These are phyloP conservation scores for Gryllus bimaculatus DNA, from an alignment of 1,140 invertebrate genomes.

Conservation along the genomic window DNA sequence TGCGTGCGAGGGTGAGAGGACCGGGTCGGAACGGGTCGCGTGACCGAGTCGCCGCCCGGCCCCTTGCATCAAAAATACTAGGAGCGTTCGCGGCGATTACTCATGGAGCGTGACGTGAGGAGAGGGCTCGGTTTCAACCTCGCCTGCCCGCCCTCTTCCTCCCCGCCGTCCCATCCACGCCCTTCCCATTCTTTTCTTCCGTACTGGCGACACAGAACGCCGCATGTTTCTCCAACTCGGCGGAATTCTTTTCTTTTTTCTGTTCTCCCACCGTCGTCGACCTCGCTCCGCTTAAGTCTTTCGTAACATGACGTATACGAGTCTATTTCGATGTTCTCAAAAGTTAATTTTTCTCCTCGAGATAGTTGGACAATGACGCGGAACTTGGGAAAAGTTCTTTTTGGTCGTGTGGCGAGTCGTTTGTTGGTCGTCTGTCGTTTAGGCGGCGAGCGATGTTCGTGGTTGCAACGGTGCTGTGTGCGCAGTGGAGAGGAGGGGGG, in stretches of 20 bases:
- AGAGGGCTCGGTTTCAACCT: neutral
- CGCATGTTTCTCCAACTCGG: neutral
- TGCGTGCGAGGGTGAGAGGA: neutral
- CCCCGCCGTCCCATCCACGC: too few relatives aligned
- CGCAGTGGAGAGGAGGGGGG: too few relatives aligned
- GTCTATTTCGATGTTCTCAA: neutral
- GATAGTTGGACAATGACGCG: too few relatives aligned
- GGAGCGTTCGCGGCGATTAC: neutral
- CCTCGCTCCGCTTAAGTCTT: neutral
- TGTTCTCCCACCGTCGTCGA: neutral
- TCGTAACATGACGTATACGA: neutral
- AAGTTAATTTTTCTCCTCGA: neutral
- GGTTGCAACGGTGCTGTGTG: too few relatives aligned
- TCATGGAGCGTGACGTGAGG: neutral
- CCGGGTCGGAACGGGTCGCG: neutral
- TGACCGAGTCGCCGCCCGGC: neutral
- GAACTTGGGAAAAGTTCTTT: too few relatives aligned
- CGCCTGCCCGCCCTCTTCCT: too few relatives aligned
- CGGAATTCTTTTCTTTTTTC: neutral
- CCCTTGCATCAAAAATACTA: neutral
- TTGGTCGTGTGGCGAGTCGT: too few relatives aligned
- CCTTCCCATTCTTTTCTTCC: too few relatives aligned
- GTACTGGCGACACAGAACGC: neutral
- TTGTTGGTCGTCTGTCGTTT: too few relatives aligned
- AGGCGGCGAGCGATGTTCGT: too few relatives aligned